Conservation (phyloP, 2,797 vertebrate species). For the Antennarius maculatus region DNA sequence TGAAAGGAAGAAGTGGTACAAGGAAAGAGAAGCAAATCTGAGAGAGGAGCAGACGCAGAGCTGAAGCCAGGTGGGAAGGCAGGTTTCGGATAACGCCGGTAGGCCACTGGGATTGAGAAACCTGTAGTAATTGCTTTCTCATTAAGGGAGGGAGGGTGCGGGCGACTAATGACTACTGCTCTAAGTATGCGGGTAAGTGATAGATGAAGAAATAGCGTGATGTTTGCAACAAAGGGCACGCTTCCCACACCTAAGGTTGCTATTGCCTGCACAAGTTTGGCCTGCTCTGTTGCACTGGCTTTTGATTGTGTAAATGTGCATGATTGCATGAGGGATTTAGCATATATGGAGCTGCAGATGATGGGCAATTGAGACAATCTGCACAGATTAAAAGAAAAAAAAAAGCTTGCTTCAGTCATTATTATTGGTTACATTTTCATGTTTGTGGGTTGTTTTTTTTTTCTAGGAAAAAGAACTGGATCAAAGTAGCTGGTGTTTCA, state of each 20-base stretch:
- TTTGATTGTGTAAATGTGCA: slow-evolving; percentile 51
- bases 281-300: slow-evolving; percentile 67
- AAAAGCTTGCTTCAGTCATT: slow-evolving; percentile 27
- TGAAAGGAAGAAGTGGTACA: slow-evolving; percentile 82
- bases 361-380: slow-evolving; percentile 24
- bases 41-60: slow-evolving; percentile 74
- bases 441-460: slow-evolving; percentile 45
- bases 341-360: slow-evolving; percentile 1
- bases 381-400: slow-evolving; percentile 18
- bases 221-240: slow-evolving; percentile 45
- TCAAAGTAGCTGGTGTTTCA: slow-evolving; percentile 17
- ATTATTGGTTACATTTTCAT: slow-evolving; percentile 54
- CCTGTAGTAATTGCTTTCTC: slow-evolving; percentile 83
- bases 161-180: slow-evolving; percentile 79
- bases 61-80: slow-evolving; percentile 82
- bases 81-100: slow-evolving; percentile 69
- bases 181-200: slow-evolving; percentile 79
- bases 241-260: slow-evolving; percentile 64
- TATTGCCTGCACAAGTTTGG: slow-evolving; percentile 70
- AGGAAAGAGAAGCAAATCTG: slow-evolving; percentile 74
- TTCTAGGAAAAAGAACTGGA: slow-evolving; percentile 42
- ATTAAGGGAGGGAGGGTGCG: slow-evolving; percentile 75
- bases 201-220: slow-evolving; percentile 58
- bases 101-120: slow-evolving; percentile 73
- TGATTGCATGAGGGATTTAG: slow-evolving; percentile 42